Evolutionary conservation across 2,888 invertebrate genomes (phyloP), one percentile per base, ranked within the genome.

Genomic region (Panorpa germanica): DNA sequence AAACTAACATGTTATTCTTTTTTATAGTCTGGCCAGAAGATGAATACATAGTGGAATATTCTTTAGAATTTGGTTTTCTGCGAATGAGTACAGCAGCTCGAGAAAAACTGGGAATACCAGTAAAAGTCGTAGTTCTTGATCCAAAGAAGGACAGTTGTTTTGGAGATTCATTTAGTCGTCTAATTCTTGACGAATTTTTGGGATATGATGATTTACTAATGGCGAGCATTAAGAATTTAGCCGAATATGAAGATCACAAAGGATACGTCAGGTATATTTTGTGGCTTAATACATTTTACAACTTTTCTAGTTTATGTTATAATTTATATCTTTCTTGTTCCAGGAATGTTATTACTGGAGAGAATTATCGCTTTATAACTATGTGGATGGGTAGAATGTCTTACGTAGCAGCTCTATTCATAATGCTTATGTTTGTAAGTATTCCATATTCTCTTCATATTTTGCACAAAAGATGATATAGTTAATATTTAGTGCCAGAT

Each of bases 401-500:
- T 1, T 98, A 98, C 53, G 65, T 96, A 29, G 85, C 90, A 7
- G 95, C 98, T 2, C 82, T 90, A 48, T 78, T 90, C 57, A 86
- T 96, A 35, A 98, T 98, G 98, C 65, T 98, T 11, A 71, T 96
- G 9, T 99, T 98, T 64, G 96, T 96, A 66, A 85, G 95, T 86
- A 61, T 30, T n/a, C 13, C 6, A 10, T 16, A 25, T 12, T 5
- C 14, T 26, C 6, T 26, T 8, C 18, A 10, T 18, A 3, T 10
- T 34, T 16, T 5, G 18, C 6, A 21, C n/a, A n/a, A n/a, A n/a
- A n/a, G n/a, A n/a, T n/a, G n/a, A n/a, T n/a, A n/a, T n/a, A n/a
- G n/a, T n/a, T n/a, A n/a, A n/a, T n/a, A n/a, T n/a, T n/a, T n/a
- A n/a, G n/a, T n/a, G n/a, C n/a, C n/a, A n/a, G n/a, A n/a, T n/a